phyloP scores from a whole-genome alignment of 1,140 invertebrate species.

The Drosophila navojoa region DNA sequence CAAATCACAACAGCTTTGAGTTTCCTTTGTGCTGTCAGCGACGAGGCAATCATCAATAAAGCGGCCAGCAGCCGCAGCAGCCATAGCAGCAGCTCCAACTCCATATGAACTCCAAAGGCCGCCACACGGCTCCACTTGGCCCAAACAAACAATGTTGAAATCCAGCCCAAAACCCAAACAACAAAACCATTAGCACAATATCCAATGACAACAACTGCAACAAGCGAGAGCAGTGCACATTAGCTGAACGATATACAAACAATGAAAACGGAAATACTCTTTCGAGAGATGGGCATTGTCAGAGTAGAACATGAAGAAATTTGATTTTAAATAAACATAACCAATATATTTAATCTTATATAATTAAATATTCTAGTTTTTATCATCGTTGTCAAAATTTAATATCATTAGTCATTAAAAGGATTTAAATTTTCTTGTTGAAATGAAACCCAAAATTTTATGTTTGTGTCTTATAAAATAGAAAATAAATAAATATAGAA shows the following conservation, averaged over 20 bases:
- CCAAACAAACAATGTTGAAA: conserved; percentile 74
- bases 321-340: no score
- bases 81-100: conserved; percentile 17
- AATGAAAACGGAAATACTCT: no score
- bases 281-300: no score
- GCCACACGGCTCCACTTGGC: conserved; percentile 35
- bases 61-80: conserved; percentile 18
- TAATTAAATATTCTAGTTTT: no score
- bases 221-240: conserved; percentile 25
- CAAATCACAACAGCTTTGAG: conserved; percentile 66
- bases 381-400: no score
- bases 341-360: no score
- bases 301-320: no score
- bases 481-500: no score
- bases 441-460: no score
- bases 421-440: no score
- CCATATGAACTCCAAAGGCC: neutral
- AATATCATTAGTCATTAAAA: no score
- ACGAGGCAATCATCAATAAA: conserved; percentile 77
- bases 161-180: conserved; percentile 41
- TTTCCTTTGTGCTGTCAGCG: conserved; percentile 78
- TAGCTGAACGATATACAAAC: neutral
- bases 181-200: conserved; percentile 77
- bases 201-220: conserved; percentile 57
- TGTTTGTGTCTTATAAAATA: no score